Conservation (phyloP, 2,888 invertebrate species). For the Atethmia centrago region DNA sequence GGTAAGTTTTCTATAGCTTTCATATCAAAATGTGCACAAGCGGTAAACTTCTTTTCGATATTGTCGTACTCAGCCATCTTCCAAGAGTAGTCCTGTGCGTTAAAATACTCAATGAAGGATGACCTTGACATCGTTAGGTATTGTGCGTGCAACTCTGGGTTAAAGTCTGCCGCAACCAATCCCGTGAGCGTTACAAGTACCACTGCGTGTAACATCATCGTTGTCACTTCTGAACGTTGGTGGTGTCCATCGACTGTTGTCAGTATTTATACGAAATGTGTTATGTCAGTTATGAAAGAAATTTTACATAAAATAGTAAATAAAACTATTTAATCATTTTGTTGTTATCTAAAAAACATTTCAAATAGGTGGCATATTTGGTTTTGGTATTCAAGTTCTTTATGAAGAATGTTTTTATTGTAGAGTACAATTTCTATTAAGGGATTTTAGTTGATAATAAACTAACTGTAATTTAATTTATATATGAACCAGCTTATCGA, state of each 20-base stretch:
- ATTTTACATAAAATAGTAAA: neutral
- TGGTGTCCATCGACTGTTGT: neutral
- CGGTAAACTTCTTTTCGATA: neutral
- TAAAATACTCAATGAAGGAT: constrained; percentile 55
- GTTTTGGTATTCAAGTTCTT: too few species aligned
- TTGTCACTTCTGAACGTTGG: neutral
- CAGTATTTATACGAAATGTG: constrained; percentile 11
- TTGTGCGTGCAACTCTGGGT: constrained; percentile 22
- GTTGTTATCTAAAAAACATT: too few species aligned
- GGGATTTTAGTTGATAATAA: too few species aligned
- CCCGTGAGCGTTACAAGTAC: constrained; percentile 14
- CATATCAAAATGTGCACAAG: neutral
- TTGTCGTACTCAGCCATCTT: constrained; percentile 39
- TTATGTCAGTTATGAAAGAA: constrained; percentile 2
- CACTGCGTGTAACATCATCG: constrained; percentile 1
- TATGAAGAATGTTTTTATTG: too few species aligned
- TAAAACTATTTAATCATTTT: too few species aligned
- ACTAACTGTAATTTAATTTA: too few species aligned
- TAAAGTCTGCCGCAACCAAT: neutral
- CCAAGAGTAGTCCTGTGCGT: constrained; percentile 45
- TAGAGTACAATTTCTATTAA: too few species aligned
- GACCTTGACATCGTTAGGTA: constrained; percentile 28
- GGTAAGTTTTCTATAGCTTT: constrained; percentile 9
- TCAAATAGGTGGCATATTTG: too few species aligned
- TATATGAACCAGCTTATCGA: too few species aligned